Evolutionary conservation across 1,140 invertebrate genomes (phyloP).

Genomic region (Drosophila kepulauana): DNA sequence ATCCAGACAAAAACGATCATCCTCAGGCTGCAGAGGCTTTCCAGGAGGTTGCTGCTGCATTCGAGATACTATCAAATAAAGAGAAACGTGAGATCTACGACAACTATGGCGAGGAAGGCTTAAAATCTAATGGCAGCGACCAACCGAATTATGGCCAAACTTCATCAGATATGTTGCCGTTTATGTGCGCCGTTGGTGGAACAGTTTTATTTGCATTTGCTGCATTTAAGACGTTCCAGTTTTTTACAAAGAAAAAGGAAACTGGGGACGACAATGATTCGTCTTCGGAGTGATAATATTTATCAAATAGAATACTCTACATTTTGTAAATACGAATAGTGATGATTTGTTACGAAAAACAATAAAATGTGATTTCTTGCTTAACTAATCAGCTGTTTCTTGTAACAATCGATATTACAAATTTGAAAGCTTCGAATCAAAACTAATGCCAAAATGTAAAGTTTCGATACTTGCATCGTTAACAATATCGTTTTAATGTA

Average conservation of each 20-base stretch:
- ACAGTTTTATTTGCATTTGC: conserved; percentile 68
- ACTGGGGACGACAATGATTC: conserved; percentile 35
- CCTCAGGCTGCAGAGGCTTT: conserved; percentile 61
- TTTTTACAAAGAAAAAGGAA: conserved; percentile 61
- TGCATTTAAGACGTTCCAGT: conserved; percentile 66
- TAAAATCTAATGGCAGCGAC: conserved; percentile 22
- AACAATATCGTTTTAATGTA: too few relatives aligned
- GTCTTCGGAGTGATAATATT: conserved; percentile 41
- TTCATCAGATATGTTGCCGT: conserved; percentile 61
- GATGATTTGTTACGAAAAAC: background rate
- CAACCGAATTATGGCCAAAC: conserved; percentile 41
- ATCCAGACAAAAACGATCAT: conserved; percentile 70
- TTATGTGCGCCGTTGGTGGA: conserved; percentile 66
- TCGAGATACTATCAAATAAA: conserved; percentile 63
- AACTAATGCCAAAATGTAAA: too few relatives aligned
- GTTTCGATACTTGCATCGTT: too few relatives aligned
- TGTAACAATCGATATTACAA: background rate
- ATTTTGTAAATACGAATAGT: background rate
- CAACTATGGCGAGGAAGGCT: conserved; percentile 55
- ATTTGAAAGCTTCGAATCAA: too few relatives aligned
- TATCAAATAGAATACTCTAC: conserved; percentile 12
- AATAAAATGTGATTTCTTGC: background rate
- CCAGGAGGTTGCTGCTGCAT: conserved; percentile 59
- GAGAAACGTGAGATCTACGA: conserved; percentile 67
- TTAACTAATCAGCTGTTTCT: background rate